Conservation (phyloP, 2,888 invertebrate species). For the Neocrepidodera transversa region DNA sequence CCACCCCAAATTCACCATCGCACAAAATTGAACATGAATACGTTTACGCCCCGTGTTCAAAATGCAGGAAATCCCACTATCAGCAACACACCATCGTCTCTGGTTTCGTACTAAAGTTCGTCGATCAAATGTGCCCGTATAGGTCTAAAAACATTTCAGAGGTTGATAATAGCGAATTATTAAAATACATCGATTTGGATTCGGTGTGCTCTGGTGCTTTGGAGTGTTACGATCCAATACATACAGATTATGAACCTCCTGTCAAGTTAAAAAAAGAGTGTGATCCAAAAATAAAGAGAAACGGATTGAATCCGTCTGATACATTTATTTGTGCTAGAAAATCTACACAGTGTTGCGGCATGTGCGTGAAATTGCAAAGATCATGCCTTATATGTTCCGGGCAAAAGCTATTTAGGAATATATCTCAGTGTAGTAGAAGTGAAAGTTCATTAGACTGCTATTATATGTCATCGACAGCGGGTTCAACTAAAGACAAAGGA, state of each 20-base stretch:
- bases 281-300: not conserved
- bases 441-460: not conserved
- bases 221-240: not conserved
- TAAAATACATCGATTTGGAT: not conserved
- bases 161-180: no score
- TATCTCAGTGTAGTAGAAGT: not conserved
- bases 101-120: constrained; percentile 8
- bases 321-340: not conserved
- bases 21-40: constrained; percentile 34
- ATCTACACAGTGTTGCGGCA: not conserved
- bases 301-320: not conserved
- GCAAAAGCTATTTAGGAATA: not conserved
- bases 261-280: not conserved
- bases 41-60: constrained; percentile 33
- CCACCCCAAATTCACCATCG: not conserved
- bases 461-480: not conserved
- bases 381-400: not conserved
- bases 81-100: constrained; percentile 33
- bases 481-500: not conserved
- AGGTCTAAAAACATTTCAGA: not conserved
- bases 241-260: not conserved
- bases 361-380: not conserved
- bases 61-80: constrained; percentile 39
- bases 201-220: not conserved
- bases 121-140: not conserved